Conservation (phyloP, 2,888 invertebrate genomes). For the Bembecia ichneumoniformis region DNA sequence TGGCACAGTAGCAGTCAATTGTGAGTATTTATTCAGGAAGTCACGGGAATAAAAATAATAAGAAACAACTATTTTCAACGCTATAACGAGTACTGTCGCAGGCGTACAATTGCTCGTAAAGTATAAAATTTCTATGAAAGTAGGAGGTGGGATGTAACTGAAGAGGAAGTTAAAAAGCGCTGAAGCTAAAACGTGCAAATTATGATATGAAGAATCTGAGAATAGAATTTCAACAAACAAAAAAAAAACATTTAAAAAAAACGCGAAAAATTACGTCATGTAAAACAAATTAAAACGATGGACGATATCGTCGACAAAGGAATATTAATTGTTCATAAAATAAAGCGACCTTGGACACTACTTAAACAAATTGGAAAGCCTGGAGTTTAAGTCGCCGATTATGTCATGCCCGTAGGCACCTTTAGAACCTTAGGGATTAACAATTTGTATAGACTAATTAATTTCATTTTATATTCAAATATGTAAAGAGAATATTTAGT, state of each 20-base stretch:
- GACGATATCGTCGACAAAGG: no score
- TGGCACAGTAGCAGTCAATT: no score
- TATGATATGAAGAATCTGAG: no score
- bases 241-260: no score
- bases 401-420: background rate
- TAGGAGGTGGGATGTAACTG: background rate
- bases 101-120: background rate
- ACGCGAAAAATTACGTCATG: no score
- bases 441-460: background rate
- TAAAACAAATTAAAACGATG: no score
- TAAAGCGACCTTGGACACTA: background rate
- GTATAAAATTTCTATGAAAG: background rate
- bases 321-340: background rate
- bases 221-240: no score
- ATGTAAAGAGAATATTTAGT: no score
- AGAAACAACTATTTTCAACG: background rate
- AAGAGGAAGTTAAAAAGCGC: background rate
- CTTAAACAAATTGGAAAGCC: background rate
- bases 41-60: no score
- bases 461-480: no score
- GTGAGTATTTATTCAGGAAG: no score
- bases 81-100: background rate
- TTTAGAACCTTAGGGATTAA: background rate
- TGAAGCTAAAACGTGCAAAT: no score
- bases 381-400: background rate